Conservation (phyloP, 2,888 invertebrate species). For the Protophormia terraenovae region DNA sequence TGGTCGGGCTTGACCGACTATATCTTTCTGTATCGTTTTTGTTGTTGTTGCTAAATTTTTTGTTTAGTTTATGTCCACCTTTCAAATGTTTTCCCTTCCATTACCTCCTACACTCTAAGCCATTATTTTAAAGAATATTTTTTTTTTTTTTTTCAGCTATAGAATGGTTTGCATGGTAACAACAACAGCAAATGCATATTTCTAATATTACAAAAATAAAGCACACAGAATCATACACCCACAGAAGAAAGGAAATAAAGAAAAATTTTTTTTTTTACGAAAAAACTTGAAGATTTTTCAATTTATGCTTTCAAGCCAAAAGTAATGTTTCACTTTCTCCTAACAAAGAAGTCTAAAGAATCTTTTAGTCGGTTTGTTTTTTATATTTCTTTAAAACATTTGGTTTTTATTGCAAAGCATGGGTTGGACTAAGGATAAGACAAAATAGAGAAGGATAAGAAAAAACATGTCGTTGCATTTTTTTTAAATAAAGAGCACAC, state of each 20-base stretch:
- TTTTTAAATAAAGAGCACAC: neutral
- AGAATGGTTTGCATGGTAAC: slow-evolving; percentile 14
- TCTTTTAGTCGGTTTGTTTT: neutral
- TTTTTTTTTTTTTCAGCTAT: neutral
- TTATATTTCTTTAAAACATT: neutral
- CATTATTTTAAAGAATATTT: neutral
- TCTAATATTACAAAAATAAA: neutral
- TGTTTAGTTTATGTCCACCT: neutral
- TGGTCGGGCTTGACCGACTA: too few relatives aligned
- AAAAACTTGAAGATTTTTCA: slow-evolving; percentile 10
- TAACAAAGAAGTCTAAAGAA: slow-evolving; percentile 8
- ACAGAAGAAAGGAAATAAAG: neutral
- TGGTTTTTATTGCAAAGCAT: neutral
- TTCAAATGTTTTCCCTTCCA: neutral
- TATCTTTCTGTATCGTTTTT: too few relatives aligned
- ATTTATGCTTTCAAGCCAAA: slow-evolving; percentile 7
- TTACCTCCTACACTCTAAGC: neutral
- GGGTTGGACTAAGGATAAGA: neutral
- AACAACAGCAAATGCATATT: neutral
- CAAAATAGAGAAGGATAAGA: slow-evolving; percentile 11
- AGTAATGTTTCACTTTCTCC: slow-evolving; percentile 39
- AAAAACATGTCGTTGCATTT: slow-evolving; percentile 29
- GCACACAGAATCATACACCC: neutral
- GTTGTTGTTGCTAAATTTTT: neutral
- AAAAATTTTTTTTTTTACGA: neutral